Base-by-base conservation (phyloP, 1,140 invertebrate species). In the Lineus longissimus region DNA sequence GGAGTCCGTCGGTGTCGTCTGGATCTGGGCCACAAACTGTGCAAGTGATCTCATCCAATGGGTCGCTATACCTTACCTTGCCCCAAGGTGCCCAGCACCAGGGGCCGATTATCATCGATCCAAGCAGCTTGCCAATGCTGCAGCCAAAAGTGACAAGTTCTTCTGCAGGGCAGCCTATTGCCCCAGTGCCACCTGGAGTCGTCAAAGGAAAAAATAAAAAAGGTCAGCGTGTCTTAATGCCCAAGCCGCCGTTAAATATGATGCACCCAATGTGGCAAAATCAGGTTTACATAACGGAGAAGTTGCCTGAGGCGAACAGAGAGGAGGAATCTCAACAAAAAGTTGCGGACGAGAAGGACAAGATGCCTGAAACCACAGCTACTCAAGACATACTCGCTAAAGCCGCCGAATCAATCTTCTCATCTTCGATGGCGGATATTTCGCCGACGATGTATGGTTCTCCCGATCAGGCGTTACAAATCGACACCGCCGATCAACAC, bases 341-440 rank as follows among this genome's bases (percentile, higher is more conserved):
- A 27, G 25, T 27, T 51, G 25, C n/a, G n/a, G 19, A 23, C 9
- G 47, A 9, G 47, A 51, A 19, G 47, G 47, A 51, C 6, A 27
- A 51, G 25, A 7, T n/a, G 47, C 33, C 54, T 41, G 63, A 29
- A 17, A 63, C 55, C 31, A 51, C 45, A 17, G 59, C 30, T 43
- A 57, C 70, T 15, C 73, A 69, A 11, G 81, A 82, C 65, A 81
- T 82, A 55, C 72, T 82, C 31, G 81, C 81, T 6, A 74, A 80
- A 71, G 81, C 81, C 25, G 77, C 80, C 23, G 76, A 81, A 63
- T 82, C 80, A 0, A 81, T 82, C 58, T 82, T 81, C 65, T 72
- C 74, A 11, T 62, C 66, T 23, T 66, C 69, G 2, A 55, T 45
- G 11, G 60, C 55, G 2, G 73, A 76, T 19, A 73, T 75, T 15